These are phyloP conservation scores for Luscinia megarhynchos DNA, from an alignment of 2,797 vertebrate species.

Conservation along the genomic window DNA sequence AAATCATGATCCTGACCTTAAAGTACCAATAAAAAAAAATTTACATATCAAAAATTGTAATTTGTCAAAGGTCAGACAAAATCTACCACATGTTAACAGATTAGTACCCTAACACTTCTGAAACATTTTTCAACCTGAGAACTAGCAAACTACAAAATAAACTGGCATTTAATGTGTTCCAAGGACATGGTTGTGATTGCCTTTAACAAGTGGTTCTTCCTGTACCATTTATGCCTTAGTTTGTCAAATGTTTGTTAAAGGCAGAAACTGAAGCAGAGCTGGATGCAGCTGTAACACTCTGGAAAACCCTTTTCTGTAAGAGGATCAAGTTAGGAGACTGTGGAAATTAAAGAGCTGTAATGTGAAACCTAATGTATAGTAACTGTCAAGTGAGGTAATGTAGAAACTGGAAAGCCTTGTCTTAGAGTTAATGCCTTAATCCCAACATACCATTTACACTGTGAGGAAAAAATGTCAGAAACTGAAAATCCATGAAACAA, in stretches of 20 bases:
- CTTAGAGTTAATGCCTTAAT: constrained; percentile 37
- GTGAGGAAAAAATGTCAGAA: constrained; percentile 24
- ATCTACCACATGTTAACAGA: neutral
- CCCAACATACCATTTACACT: neutral
- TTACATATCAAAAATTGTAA: neutral
- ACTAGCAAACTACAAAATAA: neutral
- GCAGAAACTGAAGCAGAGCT: neutral
- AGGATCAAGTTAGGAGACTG: neutral
- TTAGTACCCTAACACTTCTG: neutral
- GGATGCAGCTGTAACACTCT: neutral
- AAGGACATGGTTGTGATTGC: neutral
- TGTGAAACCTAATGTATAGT: constrained; percentile 13
- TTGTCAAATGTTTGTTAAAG: neutral
- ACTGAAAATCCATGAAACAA: constrained; percentile 31
- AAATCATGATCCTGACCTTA: neutral
- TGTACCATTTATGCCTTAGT: neutral
- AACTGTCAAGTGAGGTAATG: neutral
- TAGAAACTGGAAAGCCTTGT: constrained; percentile 11
- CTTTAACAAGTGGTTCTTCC: neutral
- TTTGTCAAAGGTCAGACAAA: neutral
- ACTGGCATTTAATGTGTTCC: neutral
- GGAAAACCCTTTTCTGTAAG: neutral
- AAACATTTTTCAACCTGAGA: neutral
- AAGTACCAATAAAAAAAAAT: neutral
- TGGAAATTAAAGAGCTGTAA: constrained; percentile 23